Conservation (phyloP, 2,113 vertebrate species). For the Tichodroma muraria region DNA sequence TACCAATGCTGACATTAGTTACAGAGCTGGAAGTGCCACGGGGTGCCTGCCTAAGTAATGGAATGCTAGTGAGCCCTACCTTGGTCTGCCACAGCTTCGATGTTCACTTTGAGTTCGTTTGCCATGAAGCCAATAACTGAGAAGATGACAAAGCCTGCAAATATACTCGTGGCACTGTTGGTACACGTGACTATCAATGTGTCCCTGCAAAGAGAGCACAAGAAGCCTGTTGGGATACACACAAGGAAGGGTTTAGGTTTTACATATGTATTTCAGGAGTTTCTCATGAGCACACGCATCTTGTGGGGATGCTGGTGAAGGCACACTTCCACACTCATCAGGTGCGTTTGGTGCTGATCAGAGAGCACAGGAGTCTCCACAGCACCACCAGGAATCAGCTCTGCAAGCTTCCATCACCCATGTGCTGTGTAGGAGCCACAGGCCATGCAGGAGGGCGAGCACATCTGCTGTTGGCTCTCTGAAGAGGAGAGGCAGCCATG, state of each 20-base stretch:
- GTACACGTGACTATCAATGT: conserved; percentile 94
- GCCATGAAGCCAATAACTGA: conserved; percentile 99
- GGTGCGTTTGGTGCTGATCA: too few relatives aligned
- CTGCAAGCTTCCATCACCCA: background rate
- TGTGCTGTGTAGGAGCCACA: rapidly evolving
- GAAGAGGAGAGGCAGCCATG: background rate
- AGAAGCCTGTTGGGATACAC: background rate
- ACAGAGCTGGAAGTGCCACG: background rate
- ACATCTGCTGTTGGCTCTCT: background rate
- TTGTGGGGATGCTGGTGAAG: background rate
- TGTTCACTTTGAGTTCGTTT: conserved; percentile 93
- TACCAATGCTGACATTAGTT: background rate
- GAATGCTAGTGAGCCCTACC: conserved; percentile 60
- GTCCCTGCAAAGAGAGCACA: conserved; percentile 76
- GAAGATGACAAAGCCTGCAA: conserved; percentile 98
- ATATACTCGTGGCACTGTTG: conserved; percentile 98
- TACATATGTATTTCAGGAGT: rapidly evolving
- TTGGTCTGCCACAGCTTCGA: conserved; percentile 97
- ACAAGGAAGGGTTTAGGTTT: background rate
- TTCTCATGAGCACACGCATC: background rate
- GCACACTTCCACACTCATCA: background rate
- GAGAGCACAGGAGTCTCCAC: background rate
- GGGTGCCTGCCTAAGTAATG: background rate
- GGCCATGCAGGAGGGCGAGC: background rate
- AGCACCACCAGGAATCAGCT: background rate